Evolutionary conservation across 2,113 vertebrate species (phyloP).

Genomic region (Orycteropus afer): DNA sequence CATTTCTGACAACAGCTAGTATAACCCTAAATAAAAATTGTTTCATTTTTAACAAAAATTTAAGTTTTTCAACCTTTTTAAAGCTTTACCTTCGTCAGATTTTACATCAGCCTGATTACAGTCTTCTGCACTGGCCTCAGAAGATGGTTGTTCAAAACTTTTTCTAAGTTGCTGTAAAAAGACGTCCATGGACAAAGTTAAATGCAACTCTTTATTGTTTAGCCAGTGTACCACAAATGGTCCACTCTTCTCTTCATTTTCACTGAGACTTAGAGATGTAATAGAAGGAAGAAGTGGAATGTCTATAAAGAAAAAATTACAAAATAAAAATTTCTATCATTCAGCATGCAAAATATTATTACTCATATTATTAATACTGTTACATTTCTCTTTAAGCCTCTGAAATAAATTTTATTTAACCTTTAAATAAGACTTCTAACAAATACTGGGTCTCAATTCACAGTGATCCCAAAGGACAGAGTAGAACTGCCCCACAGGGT

Average conservation of each 20-base stretch:
- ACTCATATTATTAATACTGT: conserved; percentile 12
- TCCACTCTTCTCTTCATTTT: conserved; percentile 93
- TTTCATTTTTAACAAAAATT: neutral
- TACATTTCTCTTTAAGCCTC: conserved; percentile 21
- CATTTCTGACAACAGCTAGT: neutral
- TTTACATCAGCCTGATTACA: conserved; percentile 82
- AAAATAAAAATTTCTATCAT: conserved; percentile 43
- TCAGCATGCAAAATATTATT: neutral
- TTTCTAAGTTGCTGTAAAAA: conserved; percentile 94
- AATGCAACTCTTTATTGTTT: conserved; percentile 98
- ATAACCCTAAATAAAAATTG: conserved; percentile 13
- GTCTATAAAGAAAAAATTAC: conserved; percentile 85
- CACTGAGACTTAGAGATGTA: conserved; percentile 91
- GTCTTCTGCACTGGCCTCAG: conserved; percentile 86
- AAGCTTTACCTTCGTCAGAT: conserved; percentile 90
- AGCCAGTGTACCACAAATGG: conserved; percentile 98
- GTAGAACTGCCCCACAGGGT: too few species aligned
- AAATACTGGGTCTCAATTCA: too few species aligned
- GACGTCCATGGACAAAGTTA: conserved; percentile 97
- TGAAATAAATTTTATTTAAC: conserved; percentile 32
- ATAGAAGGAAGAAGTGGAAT: conserved; percentile 98
- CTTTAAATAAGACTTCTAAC: neutral
- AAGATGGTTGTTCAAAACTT: conserved; percentile 91
- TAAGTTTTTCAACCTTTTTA: conserved; percentile 36
- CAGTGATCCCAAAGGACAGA: too few species aligned